Evolutionary conservation across 2,888 invertebrate genomes (phyloP).

Genomic region (Tanypteryx hageni): DNA sequence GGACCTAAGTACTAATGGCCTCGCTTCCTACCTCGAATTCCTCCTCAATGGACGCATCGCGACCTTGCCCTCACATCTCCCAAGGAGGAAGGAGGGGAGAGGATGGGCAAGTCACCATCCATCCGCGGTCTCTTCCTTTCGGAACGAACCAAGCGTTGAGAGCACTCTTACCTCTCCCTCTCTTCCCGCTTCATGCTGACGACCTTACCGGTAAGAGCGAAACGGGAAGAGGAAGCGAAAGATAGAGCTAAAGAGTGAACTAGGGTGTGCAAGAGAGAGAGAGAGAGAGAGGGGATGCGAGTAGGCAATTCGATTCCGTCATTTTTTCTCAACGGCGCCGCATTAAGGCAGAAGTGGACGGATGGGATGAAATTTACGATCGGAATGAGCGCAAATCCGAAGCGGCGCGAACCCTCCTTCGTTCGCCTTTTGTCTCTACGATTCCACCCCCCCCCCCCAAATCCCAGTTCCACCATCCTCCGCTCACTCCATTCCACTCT

Average conservation of each 20-base stretch:
- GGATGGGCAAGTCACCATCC: neutral
- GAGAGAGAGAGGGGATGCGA: neutral
- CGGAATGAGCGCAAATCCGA: neutral
- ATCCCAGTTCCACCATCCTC: neutral
- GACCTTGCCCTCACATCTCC: conserved; percentile 18
- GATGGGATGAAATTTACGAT: conserved; percentile 7
- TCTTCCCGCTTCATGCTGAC: no score
- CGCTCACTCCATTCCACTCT: no score
- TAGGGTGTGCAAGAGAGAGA: no score
- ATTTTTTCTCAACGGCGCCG: neutral
- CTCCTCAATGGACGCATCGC: neutral
- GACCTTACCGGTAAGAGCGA: neutral
- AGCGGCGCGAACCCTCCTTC: neutral
- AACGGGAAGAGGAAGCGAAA: neutral
- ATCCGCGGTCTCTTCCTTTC: conserved; percentile 1
- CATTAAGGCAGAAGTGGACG: neutral
- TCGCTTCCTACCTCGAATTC: no score
- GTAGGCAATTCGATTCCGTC: neutral
- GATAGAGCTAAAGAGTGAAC: neutral
- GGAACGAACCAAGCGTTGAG: conserved; percentile 7
- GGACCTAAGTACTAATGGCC: neutral
- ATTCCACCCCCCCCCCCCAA: no score
- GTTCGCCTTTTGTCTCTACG: no score
- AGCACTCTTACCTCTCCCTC: neutral
- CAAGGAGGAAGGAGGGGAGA: neutral